Base-by-base conservation (phyloP, 2,888 invertebrate species). In the Cheilosia impressa region DNA sequence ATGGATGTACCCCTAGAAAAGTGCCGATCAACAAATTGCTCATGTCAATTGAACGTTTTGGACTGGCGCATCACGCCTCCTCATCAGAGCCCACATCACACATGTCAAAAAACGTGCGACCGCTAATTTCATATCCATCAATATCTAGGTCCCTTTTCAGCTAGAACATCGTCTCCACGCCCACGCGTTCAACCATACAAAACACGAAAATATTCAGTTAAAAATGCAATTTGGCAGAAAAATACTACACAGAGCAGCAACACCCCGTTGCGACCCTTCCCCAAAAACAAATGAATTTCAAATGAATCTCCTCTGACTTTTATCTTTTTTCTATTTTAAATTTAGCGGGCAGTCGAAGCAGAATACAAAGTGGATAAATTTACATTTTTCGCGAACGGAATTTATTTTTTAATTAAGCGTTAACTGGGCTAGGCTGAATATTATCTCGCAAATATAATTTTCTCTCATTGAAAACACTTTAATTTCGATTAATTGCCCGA, bases 291-390 rank as follows among this genome's bases (percentile, higher is more conserved):
- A 52, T 43, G 31, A 52, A 63, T 62, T 69, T 22, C 15, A 62
- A 38, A 15, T n/a, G 41, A 60, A 60, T 68, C 55, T n/a, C 10
- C 22, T 55, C 34, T 0, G n/a, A 7, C 24, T 53, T 15, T n/a
- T 66, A 5, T 50, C 22, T 24, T 13, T 15, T 60, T 45, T 73
- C 19, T 57, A 41, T 45, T 62, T 82, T 82, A 72, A 82, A 77
- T 82, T 53, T 72, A 77, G 66, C 58, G 52, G 81, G 62, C 65
- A 43, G 58, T 77, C 78, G 65, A 47, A 34, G 72, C 71, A 60
- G 69, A 87, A 57, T 47, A 81, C 55, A 87, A 87, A 83, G 73
- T 77, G 65, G 72, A 85, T 73, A 87, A 83, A 87, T 87, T 87
- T 62, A 34, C 38, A 63, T 7, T 50, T 45, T 55, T 77, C 50